phyloP scores from a whole-genome alignment of 2,797 vertebrate species.

The Xenentodon cancila region DNA sequence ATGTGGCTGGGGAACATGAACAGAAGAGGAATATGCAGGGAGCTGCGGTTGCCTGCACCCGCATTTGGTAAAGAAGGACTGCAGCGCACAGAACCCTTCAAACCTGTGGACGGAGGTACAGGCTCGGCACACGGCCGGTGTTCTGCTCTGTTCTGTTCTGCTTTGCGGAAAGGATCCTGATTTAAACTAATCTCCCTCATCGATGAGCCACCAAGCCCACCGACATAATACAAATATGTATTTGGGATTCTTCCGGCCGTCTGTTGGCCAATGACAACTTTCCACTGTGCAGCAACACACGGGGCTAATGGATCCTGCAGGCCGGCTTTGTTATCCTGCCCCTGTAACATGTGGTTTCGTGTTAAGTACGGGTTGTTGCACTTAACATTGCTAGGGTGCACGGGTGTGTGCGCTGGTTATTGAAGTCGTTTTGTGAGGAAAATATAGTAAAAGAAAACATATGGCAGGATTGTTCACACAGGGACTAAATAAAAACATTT shows the following conservation, averaged over 20 bases:
- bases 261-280: slow-evolving; percentile 55
- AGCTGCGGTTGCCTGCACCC: slow-evolving; percentile 35
- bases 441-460: slow-evolving; percentile 25
- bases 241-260: slow-evolving; percentile 43
- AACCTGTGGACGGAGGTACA: slow-evolving; percentile 31
- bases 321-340: slow-evolving; percentile 37
- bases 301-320: slow-evolving; percentile 66
- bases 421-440: slow-evolving; percentile 29
- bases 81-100: slow-evolving; percentile 44
- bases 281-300: slow-evolving; percentile 45
- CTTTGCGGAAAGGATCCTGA: slow-evolving; percentile 18
- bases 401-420: slow-evolving; percentile 26
- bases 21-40: slow-evolving; percentile 46
- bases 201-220: slow-evolving; percentile 56
- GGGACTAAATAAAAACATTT: slow-evolving; percentile 25
- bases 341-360: slow-evolving; percentile 63
- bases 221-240: slow-evolving; percentile 51
- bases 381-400: slow-evolving; percentile 43
- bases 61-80: slow-evolving; percentile 41
- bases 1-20: slow-evolving; percentile 55
- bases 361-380: slow-evolving; percentile 52
- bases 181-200: slow-evolving; percentile 48
- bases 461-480: slow-evolving; percentile 7
- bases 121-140: slow-evolving; percentile 46
- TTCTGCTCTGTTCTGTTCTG: slow-evolving; percentile 29